Percentiles rank a stretch among this genome's conserved stretches.
phyloP scores from a whole-genome alignment of 2,797 vertebrate species.

The Bufotes viridis region DNA sequence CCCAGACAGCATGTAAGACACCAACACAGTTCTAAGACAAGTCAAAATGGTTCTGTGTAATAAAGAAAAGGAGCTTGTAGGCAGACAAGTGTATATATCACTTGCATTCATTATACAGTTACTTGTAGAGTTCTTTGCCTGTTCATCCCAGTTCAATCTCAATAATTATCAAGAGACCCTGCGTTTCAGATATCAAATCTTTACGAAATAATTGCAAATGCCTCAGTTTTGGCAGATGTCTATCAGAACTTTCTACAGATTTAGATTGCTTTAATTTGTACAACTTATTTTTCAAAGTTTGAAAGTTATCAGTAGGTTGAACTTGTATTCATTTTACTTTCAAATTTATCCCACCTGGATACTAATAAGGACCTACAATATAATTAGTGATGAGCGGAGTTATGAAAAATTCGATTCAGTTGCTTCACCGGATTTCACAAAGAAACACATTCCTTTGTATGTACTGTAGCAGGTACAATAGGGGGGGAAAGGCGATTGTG shows the following conservation, averaged over 20 bases:
- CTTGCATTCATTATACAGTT: slow-evolving; percentile 36
- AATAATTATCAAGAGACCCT: slow-evolving; percentile 1
- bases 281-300: neutral
- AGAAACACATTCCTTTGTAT: no score
- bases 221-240: neutral
- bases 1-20: slow-evolving; percentile 23
- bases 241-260: slow-evolving; percentile 12
- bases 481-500: no score
- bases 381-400: no score
- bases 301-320: neutral
- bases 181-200: slow-evolving; percentile 7
- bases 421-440: no score
- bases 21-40: slow-evolving; percentile 30
- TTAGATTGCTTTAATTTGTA: neutral
- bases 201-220: slow-evolving; percentile 11
- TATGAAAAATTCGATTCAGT: no score
- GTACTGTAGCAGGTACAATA: no score
- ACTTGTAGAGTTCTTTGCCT: slow-evolving; percentile 15
- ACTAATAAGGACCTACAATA: neutral
- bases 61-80: slow-evolving; percentile 28
- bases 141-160: slow-evolving; percentile 18
- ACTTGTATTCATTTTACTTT: neutral
- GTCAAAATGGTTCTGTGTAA: slow-evolving; percentile 29
- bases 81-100: slow-evolving; percentile 42
- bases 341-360: neutral